phyloP scores from a whole-genome alignment of 1,140 invertebrate species.

The Octopus bimaculoides region DNA sequence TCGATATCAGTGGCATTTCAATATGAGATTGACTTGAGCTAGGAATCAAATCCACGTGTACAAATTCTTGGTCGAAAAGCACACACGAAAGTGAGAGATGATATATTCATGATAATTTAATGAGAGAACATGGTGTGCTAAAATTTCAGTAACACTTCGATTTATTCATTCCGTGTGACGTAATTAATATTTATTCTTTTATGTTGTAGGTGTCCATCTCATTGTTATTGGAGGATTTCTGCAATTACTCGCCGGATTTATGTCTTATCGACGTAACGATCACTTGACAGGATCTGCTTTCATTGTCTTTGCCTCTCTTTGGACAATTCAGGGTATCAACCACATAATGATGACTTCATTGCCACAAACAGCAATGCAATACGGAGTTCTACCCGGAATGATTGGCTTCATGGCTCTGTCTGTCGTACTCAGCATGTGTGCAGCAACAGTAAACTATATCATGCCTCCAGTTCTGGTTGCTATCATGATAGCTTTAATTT shows the following conservation, averaged over 20 bases:
- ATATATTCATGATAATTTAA: too few relatives aligned
- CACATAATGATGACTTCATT: slow-evolving; percentile 26
- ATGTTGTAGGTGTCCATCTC: slow-evolving; percentile 39
- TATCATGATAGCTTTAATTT: slow-evolving; percentile 36
- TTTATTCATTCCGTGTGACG: too few relatives aligned
- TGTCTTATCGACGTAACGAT: slow-evolving; percentile 39
- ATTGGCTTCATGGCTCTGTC: slow-evolving; percentile 39
- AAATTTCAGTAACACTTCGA: too few relatives aligned
- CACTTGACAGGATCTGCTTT: slow-evolving; percentile 41
- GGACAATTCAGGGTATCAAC: slow-evolving; percentile 39
- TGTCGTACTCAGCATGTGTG: slow-evolving; percentile 37
- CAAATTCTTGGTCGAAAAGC: too few relatives aligned
- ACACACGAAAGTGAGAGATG: too few relatives aligned
- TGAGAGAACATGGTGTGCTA: too few relatives aligned
- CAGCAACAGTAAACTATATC: slow-evolving; percentile 43
- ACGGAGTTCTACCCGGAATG: slow-evolving; percentile 30
- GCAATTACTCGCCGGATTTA: slow-evolving; percentile 34
- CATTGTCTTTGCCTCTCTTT: slow-evolving; percentile 37
- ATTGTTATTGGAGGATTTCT: slow-evolving; percentile 41
- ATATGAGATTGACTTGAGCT: too few relatives aligned
- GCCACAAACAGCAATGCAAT: slow-evolving; percentile 14
- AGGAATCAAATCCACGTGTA: too few relatives aligned
- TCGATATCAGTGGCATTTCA: too few relatives aligned
- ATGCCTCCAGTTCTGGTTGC: slow-evolving; percentile 41
- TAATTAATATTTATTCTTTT: not conserved